Base-by-base conservation (phyloP, 1,140 invertebrate species). In the Drosophila neocordata region DNA sequence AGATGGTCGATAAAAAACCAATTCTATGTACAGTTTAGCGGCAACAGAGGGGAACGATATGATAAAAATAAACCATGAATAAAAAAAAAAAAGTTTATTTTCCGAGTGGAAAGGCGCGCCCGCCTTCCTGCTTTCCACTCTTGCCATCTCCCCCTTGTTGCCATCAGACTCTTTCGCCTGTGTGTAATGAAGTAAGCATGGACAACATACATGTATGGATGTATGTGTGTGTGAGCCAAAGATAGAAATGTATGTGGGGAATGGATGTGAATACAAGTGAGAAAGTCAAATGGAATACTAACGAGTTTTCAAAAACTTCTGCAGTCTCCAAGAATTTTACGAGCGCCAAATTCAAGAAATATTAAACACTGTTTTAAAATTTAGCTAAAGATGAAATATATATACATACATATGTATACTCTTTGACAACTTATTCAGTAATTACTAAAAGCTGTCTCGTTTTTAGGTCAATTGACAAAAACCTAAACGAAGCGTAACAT, bases 21-120 rank as follows among this genome's bases (percentile, higher is more conserved):
- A 18, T 41, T 53, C 11, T 57, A 35, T 34, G 38, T 24, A 27
- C 48, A 44, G 56, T 41, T 61, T 68, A 22, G 34, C 11, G 13
- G 38, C 20, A 53, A 81, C 69, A 48, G 68, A 62, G 60, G 56
- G 71, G 59, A 73, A 76, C 66, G 79, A 79, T 65, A 79, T 67
- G 76, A 67, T 88, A 88, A 77, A 88, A 88, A 88, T 88, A 88
- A 88, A 88, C 73, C 78, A 83, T 79, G 83, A 88, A 82, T 79
- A 88, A 87, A 76, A 84, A 69, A 57, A 65, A 68, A 72, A 66
- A 65, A 69, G 69, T 73, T 65, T 59, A 59, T 61, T 55, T 51
- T 66, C 58, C 67, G 58, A 72, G 68, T 72, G 72, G 75, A 62
- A 74, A 75, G 72, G 55, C 72, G 58, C 53, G 52, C 63, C 38